A percentile compares a stretch with the other conserved stretches of the same genome.
These are phyloP conservation scores for Pomacea maculata DNA, from an alignment of 1,140 invertebrate genomes.

Conservation along the genomic window DNA sequence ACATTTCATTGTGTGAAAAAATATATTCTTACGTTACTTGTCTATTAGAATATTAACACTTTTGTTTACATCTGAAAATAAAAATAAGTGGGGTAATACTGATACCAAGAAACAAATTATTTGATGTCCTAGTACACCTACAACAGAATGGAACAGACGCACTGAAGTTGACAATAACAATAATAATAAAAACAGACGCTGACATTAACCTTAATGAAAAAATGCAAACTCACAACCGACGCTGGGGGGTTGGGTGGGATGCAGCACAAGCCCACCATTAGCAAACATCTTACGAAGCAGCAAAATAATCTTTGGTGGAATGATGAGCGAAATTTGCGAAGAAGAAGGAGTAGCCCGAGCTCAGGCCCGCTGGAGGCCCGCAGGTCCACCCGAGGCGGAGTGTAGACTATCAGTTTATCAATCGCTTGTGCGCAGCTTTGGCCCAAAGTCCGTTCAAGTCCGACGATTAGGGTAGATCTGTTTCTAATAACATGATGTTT, in stretches of 20 bases:
- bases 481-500: conserved; percentile 33
- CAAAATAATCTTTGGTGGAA: background rate
- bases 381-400: conserved; percentile 11
- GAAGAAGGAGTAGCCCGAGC: background rate
- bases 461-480: conserved; percentile 38
- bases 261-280: background rate
- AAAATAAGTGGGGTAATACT: no score
- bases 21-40: no score
- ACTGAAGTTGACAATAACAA: no score
- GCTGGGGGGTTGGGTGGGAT: background rate
- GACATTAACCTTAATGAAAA: no score
- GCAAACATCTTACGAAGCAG: background rate
- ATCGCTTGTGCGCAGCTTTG: conserved; percentile 25
- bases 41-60: no score
- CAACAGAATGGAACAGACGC: no score
- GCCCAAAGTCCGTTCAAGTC: conserved; percentile 22
- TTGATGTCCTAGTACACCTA: no score
- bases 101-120: no score
- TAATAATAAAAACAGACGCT: no score
- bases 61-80: no score
- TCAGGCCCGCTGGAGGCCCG: background rate
- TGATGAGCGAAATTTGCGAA: background rate
- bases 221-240: no score
- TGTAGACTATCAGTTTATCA: conserved; percentile 33
- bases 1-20: no score